A percentile compares a stretch with the other conserved stretches of the same genome.
Evolutionary conservation across 2,888 invertebrate species (phyloP).

Genomic region (Ophraella communa): DNA sequence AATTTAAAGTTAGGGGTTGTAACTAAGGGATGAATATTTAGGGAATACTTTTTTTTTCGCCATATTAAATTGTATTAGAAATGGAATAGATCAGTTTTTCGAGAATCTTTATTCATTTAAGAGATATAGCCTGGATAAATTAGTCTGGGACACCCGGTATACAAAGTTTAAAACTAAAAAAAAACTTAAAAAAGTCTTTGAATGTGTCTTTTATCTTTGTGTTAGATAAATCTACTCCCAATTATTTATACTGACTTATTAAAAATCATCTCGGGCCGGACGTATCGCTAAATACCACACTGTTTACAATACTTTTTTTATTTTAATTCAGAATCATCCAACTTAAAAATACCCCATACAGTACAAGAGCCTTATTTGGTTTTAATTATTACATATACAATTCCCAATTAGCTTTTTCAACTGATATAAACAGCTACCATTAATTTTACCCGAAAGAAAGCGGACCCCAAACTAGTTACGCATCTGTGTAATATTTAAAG

Average conservation of each 20-base stretch:
- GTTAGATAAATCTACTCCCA: background rate
- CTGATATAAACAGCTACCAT: background rate
- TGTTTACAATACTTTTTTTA: background rate
- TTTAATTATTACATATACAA: background rate
- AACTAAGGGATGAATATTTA: no score
- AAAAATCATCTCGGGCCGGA: background rate
- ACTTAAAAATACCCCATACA: background rate
- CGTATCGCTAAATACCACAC: background rate
- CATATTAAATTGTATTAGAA: no score
- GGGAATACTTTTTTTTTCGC: no score
- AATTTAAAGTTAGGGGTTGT: no score
- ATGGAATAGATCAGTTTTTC: no score
- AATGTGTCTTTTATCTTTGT: no score
- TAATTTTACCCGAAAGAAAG: background rate
- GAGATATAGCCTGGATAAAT: no score
- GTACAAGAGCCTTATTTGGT: background rate
- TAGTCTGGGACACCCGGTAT: no score
- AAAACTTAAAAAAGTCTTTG: no score
- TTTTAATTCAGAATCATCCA: background rate
- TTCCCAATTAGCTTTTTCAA: background rate
- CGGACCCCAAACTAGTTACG: background rate
- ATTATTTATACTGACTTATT: background rate
- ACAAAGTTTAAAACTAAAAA: no score
- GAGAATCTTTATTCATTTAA: no score
- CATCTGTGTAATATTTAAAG: background rate